A percentile compares a stretch with the other conserved stretches of the same genome.
Evolutionary conservation across 2,113 vertebrate genomes (phyloP).

Genomic region (Dinomys branickii): DNA sequence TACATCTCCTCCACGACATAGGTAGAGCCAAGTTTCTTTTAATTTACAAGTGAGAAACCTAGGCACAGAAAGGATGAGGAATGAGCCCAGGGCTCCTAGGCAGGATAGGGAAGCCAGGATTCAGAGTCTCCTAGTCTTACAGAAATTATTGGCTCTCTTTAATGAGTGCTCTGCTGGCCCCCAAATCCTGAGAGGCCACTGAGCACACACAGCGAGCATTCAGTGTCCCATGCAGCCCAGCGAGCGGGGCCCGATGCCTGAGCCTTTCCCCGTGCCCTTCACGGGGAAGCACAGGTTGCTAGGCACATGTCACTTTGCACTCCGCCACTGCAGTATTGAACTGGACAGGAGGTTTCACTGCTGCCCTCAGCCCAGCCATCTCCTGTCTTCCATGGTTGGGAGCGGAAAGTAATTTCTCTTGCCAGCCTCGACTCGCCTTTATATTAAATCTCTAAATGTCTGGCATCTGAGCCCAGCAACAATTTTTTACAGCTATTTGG

Average conservation of each 20-base stretch:
- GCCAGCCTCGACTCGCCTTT: background rate
- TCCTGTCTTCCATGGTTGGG: background rate
- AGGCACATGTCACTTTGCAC: background rate
- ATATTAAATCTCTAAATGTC: slow-evolving; percentile 11
- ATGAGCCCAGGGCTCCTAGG: rapidly evolving
- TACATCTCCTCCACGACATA: background rate
- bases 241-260: background rate
- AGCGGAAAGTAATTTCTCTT: slow-evolving; percentile 58
- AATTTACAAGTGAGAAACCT: background rate
- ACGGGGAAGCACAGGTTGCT: background rate
- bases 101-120: no score
- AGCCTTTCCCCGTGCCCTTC: rapidly evolving
- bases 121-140: background rate
- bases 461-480: slow-evolving; percentile 29
- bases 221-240: background rate
- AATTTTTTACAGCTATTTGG: slow-evolving; percentile 51
- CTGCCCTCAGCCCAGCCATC: background rate
- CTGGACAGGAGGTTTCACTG: rapidly evolving
- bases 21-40: background rate
- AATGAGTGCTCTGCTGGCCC: background rate
- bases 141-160: background rate
- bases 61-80: background rate
- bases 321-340: background rate
- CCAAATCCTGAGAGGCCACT: background rate
- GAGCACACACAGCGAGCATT: background rate